Conservation (phyloP, 2,888 invertebrate genomes). For the Macrosoma leucophasiata region DNA sequence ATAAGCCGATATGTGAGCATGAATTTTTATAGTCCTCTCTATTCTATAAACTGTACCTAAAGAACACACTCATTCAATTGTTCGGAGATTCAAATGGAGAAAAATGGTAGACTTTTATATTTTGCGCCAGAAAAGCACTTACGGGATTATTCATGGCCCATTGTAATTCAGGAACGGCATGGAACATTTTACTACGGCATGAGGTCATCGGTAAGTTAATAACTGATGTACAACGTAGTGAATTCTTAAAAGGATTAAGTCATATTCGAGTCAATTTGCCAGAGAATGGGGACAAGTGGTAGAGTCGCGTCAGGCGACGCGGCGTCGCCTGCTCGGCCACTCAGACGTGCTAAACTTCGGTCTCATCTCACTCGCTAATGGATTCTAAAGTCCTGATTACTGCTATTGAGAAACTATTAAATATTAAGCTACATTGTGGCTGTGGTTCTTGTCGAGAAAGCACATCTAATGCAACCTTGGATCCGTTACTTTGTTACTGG, state of each 20-base stretch:
- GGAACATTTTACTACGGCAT: conserved; percentile 21
- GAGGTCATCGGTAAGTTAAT: conserved; percentile 52
- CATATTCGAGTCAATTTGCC: conserved; percentile 56
- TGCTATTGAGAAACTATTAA: too few relatives aligned
- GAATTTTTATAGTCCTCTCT: too few relatives aligned
- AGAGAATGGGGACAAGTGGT: conserved; percentile 63
- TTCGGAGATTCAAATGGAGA: conserved; percentile 12
- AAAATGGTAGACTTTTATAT: conserved; percentile 2
- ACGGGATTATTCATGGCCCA: conserved; percentile 26
- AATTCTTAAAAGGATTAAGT: conserved; percentile 65
- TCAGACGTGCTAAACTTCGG: conserved; percentile 25
- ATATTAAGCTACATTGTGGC: too few relatives aligned
- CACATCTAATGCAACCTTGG: not conserved
- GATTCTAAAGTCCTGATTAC: conserved; percentile 27
- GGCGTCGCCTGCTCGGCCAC: conserved; percentile 22
- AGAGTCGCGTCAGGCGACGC: conserved; percentile 50
- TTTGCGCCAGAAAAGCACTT: conserved; percentile 18
- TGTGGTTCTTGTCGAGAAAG: not conserved
- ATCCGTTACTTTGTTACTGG: too few relatives aligned
- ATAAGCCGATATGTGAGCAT: too few relatives aligned
- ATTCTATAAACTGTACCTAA: too few relatives aligned
- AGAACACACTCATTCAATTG: too few relatives aligned
- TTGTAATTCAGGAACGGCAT: conserved; percentile 19
- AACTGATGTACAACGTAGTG: conserved; percentile 36
- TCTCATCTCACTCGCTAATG: conserved; percentile 39